Conservation (phyloP, 2,113 vertebrate genomes). For the Hucho hucho region DNA sequence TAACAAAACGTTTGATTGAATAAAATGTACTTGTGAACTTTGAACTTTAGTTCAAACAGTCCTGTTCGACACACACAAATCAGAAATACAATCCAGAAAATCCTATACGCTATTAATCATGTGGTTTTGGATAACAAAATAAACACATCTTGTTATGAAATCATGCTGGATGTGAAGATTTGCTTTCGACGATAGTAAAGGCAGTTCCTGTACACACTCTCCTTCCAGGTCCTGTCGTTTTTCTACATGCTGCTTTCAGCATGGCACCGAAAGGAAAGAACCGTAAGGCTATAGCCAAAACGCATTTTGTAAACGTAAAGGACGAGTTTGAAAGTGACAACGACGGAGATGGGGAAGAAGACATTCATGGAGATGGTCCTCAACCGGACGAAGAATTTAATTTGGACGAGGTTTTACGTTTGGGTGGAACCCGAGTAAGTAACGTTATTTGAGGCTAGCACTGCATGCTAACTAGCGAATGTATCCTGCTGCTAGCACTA, state of each 20-base stretch:
- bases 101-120: too few species aligned
- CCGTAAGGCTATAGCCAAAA: background rate
- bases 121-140: background rate
- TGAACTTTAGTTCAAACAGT: background rate
- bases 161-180: too few species aligned
- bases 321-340: conserved; percentile 27
- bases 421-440: conserved; percentile 88
- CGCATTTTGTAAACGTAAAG: conserved; percentile 12
- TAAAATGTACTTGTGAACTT: background rate
- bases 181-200: background rate
- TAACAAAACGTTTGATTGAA: conserved; percentile 1
- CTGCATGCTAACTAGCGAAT: background rate
- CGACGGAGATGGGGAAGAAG: conserved; percentile 10
- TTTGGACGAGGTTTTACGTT: conserved; percentile 84
- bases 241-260: conserved; percentile 43
- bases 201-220: background rate
- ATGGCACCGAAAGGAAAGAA: conserved; percentile 68
- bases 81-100: too few species aligned
- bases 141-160: background rate
- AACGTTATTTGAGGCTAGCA: background rate
- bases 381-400: conserved; percentile 65
- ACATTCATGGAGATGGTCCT: background rate
- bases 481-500: background rate
- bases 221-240: conserved; percentile 3
- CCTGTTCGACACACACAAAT: background rate